Conservation (phyloP, 2,888 invertebrate genomes). For the Oligia fasciuncula region DNA sequence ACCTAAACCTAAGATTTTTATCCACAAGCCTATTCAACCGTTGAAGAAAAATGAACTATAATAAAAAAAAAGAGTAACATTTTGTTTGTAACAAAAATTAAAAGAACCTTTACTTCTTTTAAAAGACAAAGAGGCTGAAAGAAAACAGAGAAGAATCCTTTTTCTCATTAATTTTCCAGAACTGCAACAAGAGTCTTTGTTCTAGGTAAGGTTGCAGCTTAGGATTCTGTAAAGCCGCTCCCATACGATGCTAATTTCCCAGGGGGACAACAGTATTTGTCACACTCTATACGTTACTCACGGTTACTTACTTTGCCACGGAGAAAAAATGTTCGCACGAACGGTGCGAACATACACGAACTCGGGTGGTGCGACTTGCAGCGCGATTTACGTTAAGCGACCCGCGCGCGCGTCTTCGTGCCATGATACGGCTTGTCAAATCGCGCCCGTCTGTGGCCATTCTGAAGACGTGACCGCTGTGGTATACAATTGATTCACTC, state of each 20-base stretch:
- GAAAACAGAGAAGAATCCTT: slow-evolving; percentile 37
- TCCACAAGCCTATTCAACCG: neutral
- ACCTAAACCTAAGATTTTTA: neutral
- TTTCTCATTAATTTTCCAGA: slow-evolving; percentile 61
- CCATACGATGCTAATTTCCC: slow-evolving; percentile 76
- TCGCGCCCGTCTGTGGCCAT: too few relatives aligned
- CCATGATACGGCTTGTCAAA: neutral
- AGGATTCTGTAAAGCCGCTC: slow-evolving; percentile 63
- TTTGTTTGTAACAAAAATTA: slow-evolving; percentile 3
- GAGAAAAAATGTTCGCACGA: slow-evolving; percentile 34
- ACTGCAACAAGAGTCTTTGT: slow-evolving; percentile 60
- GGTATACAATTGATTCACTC: neutral
- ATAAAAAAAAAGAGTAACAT: slow-evolving; percentile 8
- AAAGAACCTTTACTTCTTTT: slow-evolving; percentile 13
- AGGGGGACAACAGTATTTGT: slow-evolving; percentile 73
- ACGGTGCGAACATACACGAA: too few relatives aligned
- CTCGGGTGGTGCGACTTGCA: too few relatives aligned
- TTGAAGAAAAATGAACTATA: neutral
- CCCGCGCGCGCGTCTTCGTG: too few relatives aligned
- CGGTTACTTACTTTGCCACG: slow-evolving; percentile 49
- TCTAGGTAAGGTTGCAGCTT: slow-evolving; percentile 59
- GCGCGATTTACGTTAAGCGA: neutral
- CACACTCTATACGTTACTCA: slow-evolving; percentile 73
- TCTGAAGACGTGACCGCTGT: neutral
- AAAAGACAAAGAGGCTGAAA: slow-evolving; percentile 27